Percentiles rank a stretch among this genome's conserved stretches.
Conservation (phyloP, 2,797 vertebrate species). For the Pseudocheirus occidentalis region DNA sequence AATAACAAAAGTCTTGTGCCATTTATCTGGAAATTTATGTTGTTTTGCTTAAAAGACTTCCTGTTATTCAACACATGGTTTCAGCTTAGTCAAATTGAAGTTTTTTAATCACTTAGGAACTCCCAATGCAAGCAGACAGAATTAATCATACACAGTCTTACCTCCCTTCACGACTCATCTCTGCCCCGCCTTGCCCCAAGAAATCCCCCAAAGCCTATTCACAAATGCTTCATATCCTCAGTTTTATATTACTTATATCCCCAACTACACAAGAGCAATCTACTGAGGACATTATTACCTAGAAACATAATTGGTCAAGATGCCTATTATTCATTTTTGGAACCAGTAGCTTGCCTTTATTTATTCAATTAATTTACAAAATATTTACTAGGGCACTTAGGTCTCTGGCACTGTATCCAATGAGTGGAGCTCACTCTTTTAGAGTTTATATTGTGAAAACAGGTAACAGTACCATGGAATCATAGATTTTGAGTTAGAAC, state of each 20-base stretch:
- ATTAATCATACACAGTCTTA: slow-evolving; percentile 19
- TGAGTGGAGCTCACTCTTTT: not conserved
- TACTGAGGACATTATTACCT: slow-evolving; percentile 1
- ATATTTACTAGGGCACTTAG: not conserved
- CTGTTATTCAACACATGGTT: slow-evolving; percentile 71
- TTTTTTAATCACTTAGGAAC: slow-evolving; percentile 75
- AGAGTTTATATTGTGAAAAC: not conserved
- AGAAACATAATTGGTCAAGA: slow-evolving; percentile 6
- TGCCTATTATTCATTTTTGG: slow-evolving; percentile 15
- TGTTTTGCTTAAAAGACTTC: slow-evolving; percentile 72
- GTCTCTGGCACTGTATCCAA: not conserved
- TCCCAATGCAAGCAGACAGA: slow-evolving; percentile 55
- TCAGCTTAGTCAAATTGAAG: slow-evolving; percentile 70
- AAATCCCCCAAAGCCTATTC: slow-evolving; percentile 37
- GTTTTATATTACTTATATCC: slow-evolving; percentile 9
- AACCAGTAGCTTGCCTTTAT: slow-evolving; percentile 35
- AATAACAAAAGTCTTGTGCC: slow-evolving; percentile 59
- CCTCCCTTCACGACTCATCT: not conserved
- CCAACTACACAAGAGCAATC: not conserved
- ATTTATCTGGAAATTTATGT: slow-evolving; percentile 68
- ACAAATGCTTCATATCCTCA: slow-evolving; percentile 31
- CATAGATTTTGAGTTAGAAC: not conserved
- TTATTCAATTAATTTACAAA: slow-evolving; percentile 41
- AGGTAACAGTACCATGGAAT: not conserved
- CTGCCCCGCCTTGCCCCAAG: slow-evolving; percentile 31